Evolutionary conservation across 2,888 invertebrate species (phyloP).

Genomic region (Rhopalosiphum nymphaeae): DNA sequence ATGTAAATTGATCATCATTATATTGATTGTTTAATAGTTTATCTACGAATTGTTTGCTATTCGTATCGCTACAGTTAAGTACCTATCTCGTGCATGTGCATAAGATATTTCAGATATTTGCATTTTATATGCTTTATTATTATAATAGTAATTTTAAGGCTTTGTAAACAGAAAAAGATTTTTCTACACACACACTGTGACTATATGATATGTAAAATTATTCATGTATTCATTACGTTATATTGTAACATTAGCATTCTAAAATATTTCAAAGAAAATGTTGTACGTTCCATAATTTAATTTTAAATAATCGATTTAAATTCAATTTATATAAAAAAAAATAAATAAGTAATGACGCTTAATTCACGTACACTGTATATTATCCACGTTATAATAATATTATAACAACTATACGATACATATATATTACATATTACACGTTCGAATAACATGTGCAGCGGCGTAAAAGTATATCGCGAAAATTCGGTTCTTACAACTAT

Average conservation of each 20-base stretch:
- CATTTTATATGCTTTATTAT: constrained; percentile 6
- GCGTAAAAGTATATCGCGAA: background rate
- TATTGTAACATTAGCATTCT: constrained; percentile 49
- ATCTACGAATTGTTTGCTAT: background rate
- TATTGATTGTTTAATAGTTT: background rate
- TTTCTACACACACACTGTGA: background rate
- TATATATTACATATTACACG: background rate
- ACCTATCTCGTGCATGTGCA: background rate
- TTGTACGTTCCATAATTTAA: constrained; percentile 34
- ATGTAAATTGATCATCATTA: background rate
- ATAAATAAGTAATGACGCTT: background rate
- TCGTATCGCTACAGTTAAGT: background rate
- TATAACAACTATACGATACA: background rate
- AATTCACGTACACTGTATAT: background rate
- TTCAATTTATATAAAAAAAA: constrained; percentile 17
- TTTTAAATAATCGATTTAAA: constrained; percentile 53
- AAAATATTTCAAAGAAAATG: constrained; percentile 33
- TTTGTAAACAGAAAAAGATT: constrained; percentile 45
- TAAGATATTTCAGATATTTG: constrained; percentile 30
- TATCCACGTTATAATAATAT: background rate
- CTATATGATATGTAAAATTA: constrained; percentile 43
- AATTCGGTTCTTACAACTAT: background rate
- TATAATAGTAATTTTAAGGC: constrained; percentile 24
- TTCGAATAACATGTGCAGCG: background rate
- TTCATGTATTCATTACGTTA: constrained; percentile 47